Percentiles rank a stretch among this genome's conserved stretches.
phyloP scores from a whole-genome alignment of 2,888 invertebrate species.

The Candidula unifasciata region DNA sequence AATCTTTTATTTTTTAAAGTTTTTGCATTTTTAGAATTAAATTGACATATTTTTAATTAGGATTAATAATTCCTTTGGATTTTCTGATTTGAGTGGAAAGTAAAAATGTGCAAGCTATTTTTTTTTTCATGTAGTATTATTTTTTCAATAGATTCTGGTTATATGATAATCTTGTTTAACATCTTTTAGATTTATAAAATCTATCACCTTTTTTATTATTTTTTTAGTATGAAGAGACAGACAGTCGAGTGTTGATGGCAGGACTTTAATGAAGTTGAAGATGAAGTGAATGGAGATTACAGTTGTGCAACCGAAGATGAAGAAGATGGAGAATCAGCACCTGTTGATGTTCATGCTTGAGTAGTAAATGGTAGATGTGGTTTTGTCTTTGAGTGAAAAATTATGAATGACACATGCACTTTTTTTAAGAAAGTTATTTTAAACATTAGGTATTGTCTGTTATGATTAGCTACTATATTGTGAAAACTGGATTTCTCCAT shows the following conservation, averaged over 20 bases:
- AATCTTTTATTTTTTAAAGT: no score
- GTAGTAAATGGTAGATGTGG: background rate
- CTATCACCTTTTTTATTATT: background rate
- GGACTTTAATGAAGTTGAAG: slow-evolving; percentile 56
- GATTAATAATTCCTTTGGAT: no score
- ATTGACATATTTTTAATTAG: no score
- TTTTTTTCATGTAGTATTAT: no score
- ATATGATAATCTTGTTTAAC: no score
- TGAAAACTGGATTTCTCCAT: background rate
- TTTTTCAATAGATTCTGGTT: no score
- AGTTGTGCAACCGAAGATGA: slow-evolving; percentile 61
- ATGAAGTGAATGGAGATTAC: slow-evolving; percentile 57
- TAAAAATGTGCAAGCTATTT: no score
- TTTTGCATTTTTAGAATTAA: no score
- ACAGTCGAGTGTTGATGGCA: slow-evolving; percentile 46
- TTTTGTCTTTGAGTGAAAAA: background rate
- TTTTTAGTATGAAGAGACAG: slow-evolving; percentile 49
- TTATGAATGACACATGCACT: background rate
- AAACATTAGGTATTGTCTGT: no score
- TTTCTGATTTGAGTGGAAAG: no score
- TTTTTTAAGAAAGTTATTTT: background rate
- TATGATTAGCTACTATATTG: background rate
- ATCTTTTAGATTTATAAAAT: no score
- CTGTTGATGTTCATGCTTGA: slow-evolving; percentile 46
- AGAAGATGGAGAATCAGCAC: slow-evolving; percentile 49